Conservation (phyloP, 2,888 invertebrate genomes). For the Heliconius hortense region DNA sequence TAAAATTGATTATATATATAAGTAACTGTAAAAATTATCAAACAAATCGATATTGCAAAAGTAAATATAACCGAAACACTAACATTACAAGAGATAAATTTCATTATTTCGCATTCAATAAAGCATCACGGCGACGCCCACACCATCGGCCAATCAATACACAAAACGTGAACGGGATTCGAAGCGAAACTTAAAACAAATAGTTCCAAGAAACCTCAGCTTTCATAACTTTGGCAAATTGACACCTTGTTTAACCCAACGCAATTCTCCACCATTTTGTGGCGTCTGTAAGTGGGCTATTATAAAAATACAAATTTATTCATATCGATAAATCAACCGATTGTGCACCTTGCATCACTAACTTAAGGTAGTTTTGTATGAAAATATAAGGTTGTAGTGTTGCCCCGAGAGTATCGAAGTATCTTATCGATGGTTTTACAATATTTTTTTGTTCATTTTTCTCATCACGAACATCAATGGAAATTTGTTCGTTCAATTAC, state of each 20-base stretch:
- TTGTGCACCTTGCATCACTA: constrained; percentile 44
- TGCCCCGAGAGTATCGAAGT: constrained; percentile 64
- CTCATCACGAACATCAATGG: constrained; percentile 81
- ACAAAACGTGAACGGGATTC: constrained; percentile 64
- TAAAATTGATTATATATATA: background rate
- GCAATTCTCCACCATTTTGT: constrained; percentile 78
- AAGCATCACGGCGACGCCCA: constrained; percentile 65
- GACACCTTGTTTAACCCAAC: constrained; percentile 78
- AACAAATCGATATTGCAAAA: constrained; percentile 17
- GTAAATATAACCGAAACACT: constrained; percentile 14
- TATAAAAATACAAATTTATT: constrained; percentile 62
- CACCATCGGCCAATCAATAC: constrained; percentile 60
- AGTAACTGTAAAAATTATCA: background rate
- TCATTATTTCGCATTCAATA: constrained; percentile 58
- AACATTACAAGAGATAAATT: constrained; percentile 38
- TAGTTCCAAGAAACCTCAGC: constrained; percentile 74
- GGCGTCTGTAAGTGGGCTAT: constrained; percentile 78
- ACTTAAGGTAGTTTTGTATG: constrained; percentile 42
- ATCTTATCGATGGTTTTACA: constrained; percentile 76
- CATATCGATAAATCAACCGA: constrained; percentile 36
- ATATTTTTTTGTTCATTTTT: constrained; percentile 58
- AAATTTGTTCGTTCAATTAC: constrained; percentile 80
- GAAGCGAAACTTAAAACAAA: constrained; percentile 73
- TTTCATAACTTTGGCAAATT: constrained; percentile 81
- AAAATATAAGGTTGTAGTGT: constrained; percentile 50